A percentile compares a stretch with the other conserved stretches of the same genome.
These are phyloP conservation scores for Oryctolagus cuniculus DNA, from an alignment of 2,113 vertebrate genomes.

Conservation along the genomic window mOryCun1.1 NC_091439.1:90510501-90511000, in stretches of 20 bases:
- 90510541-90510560: slow-evolving; percentile 38
- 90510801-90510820: not conserved
- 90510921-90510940: not conserved
- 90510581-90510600: slow-evolving; percentile 36
- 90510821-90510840: not conserved
- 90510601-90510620: not conserved
- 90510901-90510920: not conserved
- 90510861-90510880: not conserved
- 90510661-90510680: slow-evolving; percentile 8
- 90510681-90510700: slow-evolving; percentile 5
- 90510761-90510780: not conserved
- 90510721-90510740: not conserved
- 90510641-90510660: not conserved
- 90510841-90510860: not conserved
- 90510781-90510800: not conserved
- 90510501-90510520: slow-evolving; percentile 35
- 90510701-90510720: not conserved
- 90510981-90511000: not conserved
- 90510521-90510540: slow-evolving; percentile 50
- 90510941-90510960: not conserved
- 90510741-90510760: slow-evolving; percentile 33
- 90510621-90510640: not conserved
- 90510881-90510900: not conserved
- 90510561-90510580: not conserved
- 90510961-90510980: not conserved